Evolutionary conservation across 2,113 vertebrate genomes (phyloP).

Genomic region (Genyomyrus donnyi): DNA sequence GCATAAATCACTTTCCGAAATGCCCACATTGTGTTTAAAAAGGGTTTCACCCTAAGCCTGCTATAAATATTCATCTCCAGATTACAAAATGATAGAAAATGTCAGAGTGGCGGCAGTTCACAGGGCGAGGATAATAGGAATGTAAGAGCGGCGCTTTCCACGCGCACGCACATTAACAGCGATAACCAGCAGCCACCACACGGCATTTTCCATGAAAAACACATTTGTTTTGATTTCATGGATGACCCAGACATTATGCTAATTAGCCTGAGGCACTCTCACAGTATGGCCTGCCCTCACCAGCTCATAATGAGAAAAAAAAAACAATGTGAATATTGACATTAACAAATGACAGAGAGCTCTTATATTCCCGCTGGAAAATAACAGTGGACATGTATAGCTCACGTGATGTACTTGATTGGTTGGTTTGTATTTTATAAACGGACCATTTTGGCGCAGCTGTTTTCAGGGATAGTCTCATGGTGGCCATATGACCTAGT

Average conservation of each 20-base stretch:
- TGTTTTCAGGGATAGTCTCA: neutral
- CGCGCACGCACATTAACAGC: neutral
- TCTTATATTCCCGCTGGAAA: neutral
- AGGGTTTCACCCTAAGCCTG: neutral
- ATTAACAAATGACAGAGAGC: neutral
- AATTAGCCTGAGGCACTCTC: neutral
- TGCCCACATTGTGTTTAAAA: neutral
- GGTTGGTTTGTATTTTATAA: neutral
- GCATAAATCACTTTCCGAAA: neutral
- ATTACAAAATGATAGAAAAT: neutral
- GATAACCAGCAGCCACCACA: neutral
- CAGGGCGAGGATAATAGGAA: neutral
- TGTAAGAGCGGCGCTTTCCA: neutral
- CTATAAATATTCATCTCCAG: neutral
- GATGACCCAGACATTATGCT: slow-evolving; percentile 9
- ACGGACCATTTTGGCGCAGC: neutral
- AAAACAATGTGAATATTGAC: neutral
- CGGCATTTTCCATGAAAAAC: neutral
- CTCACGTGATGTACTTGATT: neutral
- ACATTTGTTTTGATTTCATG: slow-evolving; percentile 3
- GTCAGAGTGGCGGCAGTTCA: neutral
- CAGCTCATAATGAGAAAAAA: neutral
- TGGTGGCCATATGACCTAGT: neutral
- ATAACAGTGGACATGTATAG: neutral
- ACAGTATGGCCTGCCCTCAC: neutral